Percentiles rank a stretch among this genome's conserved stretches.
These are phyloP conservation scores for Heliconius ethilla DNA, from an alignment of 2,888 invertebrate genomes.

Conservation along the genomic window DNA sequence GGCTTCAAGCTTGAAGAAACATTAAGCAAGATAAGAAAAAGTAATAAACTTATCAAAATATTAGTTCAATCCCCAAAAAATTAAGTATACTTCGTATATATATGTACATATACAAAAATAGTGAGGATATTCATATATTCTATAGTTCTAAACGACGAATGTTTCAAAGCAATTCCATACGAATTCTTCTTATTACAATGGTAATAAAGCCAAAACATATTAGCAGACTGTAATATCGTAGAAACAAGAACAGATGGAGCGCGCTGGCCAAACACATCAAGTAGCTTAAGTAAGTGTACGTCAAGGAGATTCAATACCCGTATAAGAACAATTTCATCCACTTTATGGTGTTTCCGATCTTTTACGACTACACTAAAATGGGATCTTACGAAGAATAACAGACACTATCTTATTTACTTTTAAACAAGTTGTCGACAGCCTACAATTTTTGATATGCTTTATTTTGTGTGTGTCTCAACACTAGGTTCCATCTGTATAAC, in stretches of 20 bases:
- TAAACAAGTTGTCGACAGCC: conserved; percentile 10
- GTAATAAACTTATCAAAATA: not conserved
- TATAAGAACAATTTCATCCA: conserved; percentile 27
- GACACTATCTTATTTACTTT: conserved; percentile 21
- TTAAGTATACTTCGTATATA: no score
- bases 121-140: no score
- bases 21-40: not conserved
- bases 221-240: conserved; percentile 14
- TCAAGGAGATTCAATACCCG: conserved; percentile 29
- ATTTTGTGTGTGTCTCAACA: not conserved
- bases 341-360: conserved; percentile 28
- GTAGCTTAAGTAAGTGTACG: conserved; percentile 24
- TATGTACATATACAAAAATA: no score
- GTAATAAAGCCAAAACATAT: conserved; percentile 15
- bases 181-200: not conserved
- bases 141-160: not conserved
- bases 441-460: not conserved
- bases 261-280: conserved; percentile 20
- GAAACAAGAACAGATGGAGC: not conserved
- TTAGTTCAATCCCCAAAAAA: not conserved
- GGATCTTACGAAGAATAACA: conserved; percentile 22
- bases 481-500: no score
- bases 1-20: not conserved
- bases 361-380: conserved; percentile 27
- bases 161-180: not conserved